Percentiles rank a stretch among this genome's conserved stretches.
Evolutionary conservation across 2,113 vertebrate species (phyloP).

Genomic region (Amphiprion percula): DNA sequence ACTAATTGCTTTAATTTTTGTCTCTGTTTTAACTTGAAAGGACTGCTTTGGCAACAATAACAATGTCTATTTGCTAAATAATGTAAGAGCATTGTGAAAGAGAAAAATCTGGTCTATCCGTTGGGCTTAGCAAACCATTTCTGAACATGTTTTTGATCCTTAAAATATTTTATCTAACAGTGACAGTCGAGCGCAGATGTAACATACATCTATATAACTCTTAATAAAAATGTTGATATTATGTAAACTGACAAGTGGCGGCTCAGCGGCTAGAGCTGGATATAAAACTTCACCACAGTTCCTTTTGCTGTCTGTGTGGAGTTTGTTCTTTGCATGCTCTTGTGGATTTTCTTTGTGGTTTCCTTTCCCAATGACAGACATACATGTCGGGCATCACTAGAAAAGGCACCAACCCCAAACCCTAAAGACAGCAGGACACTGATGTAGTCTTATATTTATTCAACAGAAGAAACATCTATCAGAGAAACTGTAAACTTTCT

Average conservation of each 20-base stretch:
- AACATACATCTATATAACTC: too few species aligned
- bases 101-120: too few species aligned
- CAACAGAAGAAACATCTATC: neutral
- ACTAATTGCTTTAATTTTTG: neutral
- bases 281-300: conserved; percentile 4
- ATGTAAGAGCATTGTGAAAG: too few species aligned
- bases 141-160: too few species aligned
- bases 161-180: neutral
- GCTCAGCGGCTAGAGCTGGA: neutral
- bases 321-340: conserved; percentile 21
- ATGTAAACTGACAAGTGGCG: neutral
- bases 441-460: neutral
- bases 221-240: neutral
- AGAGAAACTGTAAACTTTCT: conserved; percentile 7
- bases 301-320: neutral
- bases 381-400: conserved; percentile 7
- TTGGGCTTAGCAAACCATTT: too few species aligned
- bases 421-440: neutral
- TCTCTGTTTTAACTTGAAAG: neutral
- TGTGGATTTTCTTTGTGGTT: conserved; percentile 31
- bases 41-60: neutral
- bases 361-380: conserved; percentile 6
- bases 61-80: too few species aligned
- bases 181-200: too few species aligned
- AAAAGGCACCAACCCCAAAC: conserved; percentile 2